These are phyloP conservation scores for Ectropis grisescens DNA, from an alignment of 1,140 invertebrate species.

Conservation along the genomic window DNA sequence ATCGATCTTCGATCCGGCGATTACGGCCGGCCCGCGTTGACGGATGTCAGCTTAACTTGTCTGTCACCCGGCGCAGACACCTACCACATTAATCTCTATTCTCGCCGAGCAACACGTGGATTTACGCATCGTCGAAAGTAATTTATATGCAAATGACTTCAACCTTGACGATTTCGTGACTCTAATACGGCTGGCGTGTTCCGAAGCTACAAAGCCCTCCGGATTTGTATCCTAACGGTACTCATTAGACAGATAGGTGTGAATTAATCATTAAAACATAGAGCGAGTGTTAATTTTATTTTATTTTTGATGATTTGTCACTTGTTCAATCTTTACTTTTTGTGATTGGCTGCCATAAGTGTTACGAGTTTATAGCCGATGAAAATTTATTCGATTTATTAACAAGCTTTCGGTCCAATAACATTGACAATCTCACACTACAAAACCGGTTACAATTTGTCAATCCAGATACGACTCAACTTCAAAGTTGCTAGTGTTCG, in stretches of 20 bases:
- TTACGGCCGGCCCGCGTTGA: slow-evolving; percentile 57
- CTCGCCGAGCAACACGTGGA: slow-evolving; percentile 58
- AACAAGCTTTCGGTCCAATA: too few species aligned
- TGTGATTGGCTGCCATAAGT: too few species aligned
- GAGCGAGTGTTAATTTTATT: slow-evolving; percentile 5
- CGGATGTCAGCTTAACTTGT: slow-evolving; percentile 66
- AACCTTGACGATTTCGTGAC: slow-evolving; percentile 53
- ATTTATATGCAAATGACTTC: slow-evolving; percentile 66
- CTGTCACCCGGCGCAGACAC: slow-evolving; percentile 53
- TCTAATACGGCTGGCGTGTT: slow-evolving; percentile 33
- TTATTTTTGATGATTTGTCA: slow-evolving; percentile 1
- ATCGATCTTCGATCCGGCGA: slow-evolving; percentile 62
- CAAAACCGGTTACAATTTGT: too few species aligned
- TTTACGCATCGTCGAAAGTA: slow-evolving; percentile 55
- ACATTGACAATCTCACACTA: too few species aligned
- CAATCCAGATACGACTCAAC: too few species aligned
- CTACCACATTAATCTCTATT: slow-evolving; percentile 61
- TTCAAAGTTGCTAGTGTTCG: too few species aligned
- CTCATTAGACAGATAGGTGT: slow-evolving; percentile 11
- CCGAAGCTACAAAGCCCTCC: slow-evolving; percentile 18
- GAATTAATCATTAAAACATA: slow-evolving; percentile 13
- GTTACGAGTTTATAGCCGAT: too few species aligned
- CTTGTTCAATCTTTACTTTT: too few species aligned
- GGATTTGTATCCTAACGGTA: slow-evolving; percentile 21
- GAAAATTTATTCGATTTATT: too few species aligned